Conservation (phyloP, 2,113 vertebrate species). For the Numida meleagris region DNA sequence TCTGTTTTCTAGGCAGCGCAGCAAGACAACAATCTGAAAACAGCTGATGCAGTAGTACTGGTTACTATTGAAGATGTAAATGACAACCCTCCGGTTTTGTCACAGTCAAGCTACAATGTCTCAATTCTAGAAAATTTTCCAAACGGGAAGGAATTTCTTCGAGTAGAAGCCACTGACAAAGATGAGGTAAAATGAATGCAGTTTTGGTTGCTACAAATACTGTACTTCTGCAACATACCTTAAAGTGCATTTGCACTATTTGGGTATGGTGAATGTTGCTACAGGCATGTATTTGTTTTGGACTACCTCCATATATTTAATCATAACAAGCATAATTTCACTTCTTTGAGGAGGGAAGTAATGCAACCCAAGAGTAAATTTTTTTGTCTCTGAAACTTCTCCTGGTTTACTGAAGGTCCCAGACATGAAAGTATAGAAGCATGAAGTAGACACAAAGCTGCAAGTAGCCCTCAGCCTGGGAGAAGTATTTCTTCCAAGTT, state of each 20-base stretch:
- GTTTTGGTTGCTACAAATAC: background rate
- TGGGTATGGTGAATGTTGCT: background rate
- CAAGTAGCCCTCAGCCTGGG: background rate
- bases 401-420: background rate
- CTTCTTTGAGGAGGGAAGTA: background rate
- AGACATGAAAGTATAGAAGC: background rate
- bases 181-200: conserved; percentile 71
- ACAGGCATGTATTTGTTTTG: background rate
- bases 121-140: conserved; percentile 78
- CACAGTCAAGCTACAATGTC: conserved; percentile 52
- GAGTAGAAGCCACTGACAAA: conserved; percentile 64
- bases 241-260: background rate
- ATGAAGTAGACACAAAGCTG: background rate
- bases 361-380: background rate
- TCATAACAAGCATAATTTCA: background rate
- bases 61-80: conserved; percentile 77
- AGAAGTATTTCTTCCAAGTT: background rate
- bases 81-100: conserved; percentile 74
- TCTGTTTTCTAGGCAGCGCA: conserved; percentile 77
- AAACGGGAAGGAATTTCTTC: conserved; percentile 62
- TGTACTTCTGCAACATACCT: background rate
- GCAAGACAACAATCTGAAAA: conserved; percentile 75
- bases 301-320: background rate
- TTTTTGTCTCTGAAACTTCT: background rate
- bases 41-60: conserved; percentile 70